Conservation (phyloP, 2,113 vertebrate genomes). For the Callospermophilus lateralis region DNA sequence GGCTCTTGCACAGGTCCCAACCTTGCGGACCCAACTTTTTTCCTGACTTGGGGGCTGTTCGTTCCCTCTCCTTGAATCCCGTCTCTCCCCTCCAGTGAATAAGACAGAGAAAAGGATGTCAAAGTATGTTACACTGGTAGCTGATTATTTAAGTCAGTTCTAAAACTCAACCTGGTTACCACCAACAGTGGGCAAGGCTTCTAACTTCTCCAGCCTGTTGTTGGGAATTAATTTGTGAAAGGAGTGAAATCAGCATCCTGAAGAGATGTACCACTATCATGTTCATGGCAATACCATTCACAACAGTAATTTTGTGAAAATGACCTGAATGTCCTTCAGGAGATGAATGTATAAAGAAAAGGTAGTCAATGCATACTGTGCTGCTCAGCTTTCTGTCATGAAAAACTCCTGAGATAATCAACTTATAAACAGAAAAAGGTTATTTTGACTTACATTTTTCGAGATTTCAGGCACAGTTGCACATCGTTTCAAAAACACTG, state of each 20-base stretch:
- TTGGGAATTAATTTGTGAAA: not conserved
- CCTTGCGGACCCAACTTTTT: not conserved
- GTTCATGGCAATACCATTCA: not conserved
- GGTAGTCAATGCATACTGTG: not conserved
- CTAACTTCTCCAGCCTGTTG: not conserved
- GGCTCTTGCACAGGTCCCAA: not conserved
- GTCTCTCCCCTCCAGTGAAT: not conserved
- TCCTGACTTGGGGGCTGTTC: not conserved
- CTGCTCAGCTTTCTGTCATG: not conserved
- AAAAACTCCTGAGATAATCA: not conserved
- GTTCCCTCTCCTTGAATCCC: not conserved
- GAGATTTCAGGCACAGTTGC: not conserved
- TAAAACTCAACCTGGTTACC: not conserved
- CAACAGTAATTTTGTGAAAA: not conserved
- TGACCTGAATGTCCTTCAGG: not conserved
- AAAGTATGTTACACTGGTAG: not conserved
- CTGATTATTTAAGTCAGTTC: not conserved
- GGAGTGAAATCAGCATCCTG: not conserved
- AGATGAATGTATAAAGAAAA: not conserved
- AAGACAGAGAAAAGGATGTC: not conserved
- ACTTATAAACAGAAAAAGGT: not conserved
- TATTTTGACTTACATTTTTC: not conserved
- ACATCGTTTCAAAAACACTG: not conserved
- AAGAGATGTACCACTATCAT: not conserved
- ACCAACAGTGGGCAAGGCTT: not conserved